Conservation (phyloP, 2,113 vertebrate genomes). For the Arvicanthis niloticus region DNA sequence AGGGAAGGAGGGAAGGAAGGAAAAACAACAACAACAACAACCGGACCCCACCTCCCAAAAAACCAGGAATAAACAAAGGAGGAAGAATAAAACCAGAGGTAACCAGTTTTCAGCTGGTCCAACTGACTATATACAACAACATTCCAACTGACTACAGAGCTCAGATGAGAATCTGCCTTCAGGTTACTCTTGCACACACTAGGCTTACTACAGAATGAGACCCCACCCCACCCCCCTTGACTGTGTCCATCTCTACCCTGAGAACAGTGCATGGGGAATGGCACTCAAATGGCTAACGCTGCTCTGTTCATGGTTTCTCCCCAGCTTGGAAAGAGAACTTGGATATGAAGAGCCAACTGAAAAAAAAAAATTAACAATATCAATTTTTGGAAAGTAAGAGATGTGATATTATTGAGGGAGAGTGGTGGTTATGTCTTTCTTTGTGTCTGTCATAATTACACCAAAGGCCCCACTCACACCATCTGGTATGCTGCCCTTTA, state of each 20-base stretch:
- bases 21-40: too few species aligned
- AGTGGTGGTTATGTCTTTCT: constrained; percentile 68
- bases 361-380: constrained; percentile 17
- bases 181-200: not conserved
- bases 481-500: constrained; percentile 76
- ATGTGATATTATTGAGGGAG: constrained; percentile 16
- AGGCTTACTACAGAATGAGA: not conserved
- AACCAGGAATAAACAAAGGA: not conserved
- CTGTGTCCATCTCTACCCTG: not conserved
- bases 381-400: constrained; percentile 21
- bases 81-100: not conserved
- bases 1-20: not conserved
- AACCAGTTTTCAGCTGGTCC: not conserved
- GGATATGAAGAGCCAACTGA: not conserved
- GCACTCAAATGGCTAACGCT: not conserved
- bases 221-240: not conserved
- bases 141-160: not conserved
- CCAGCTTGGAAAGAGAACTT: not conserved
- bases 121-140: not conserved
- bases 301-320: not conserved
- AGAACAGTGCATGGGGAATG: not conserved
- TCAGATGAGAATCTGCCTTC: not conserved
- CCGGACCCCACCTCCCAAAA: not conserved
- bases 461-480: constrained; percentile 70
- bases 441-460: constrained; percentile 70